Evolutionary conservation across 2,797 vertebrate genomes (phyloP), one percentile per base, ranked within the genome.

Genomic region (Hippocampus kuda): DNA sequence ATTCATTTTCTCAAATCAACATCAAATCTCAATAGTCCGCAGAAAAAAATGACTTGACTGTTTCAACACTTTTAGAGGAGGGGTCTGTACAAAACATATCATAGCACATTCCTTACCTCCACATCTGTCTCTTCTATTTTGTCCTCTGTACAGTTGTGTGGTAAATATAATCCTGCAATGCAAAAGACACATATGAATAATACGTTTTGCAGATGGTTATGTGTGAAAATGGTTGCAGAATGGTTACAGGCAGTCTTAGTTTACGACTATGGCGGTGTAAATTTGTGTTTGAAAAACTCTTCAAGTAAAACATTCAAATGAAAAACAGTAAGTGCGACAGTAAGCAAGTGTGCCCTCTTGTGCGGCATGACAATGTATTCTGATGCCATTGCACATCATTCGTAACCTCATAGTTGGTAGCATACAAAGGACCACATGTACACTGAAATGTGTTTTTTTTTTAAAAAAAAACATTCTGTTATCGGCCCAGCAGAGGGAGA

Each of bases 101-200:
- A 15, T 1, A 66, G 22, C 26, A 20, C 11, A 15, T 5, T 18
- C 2, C 91, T 86, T 83, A 98, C 96, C 94, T 96, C 94, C 67
- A 93, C 84, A 49, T 94, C 94, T 26, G 70, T 72, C 72, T 95
- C 94, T 76, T 95, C 94, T 59, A 92, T 85, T 84, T 85, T 91
- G 76, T 96, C 94, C 38, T 92, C 92, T 68, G 93, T 94, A 81
- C 94, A 88, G 84, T 89, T 92, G 78, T 95, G 94, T 74, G 94
- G 88, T 81, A 96, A 88, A 79, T 94, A 96, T 34, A 94, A 75
- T 83, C 98, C 95, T 97, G 88, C 0, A 74, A 2, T 72, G 68
- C 78, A 34, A 64, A 64, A 44, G 15, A 44, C 22, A 64, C n/a
- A 64, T 12, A 24, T 6, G 15, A 9, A 2, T 83, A 9, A 75